Conservation (phyloP, 1,140 invertebrate species). For the Ceratina japonica region DNA sequence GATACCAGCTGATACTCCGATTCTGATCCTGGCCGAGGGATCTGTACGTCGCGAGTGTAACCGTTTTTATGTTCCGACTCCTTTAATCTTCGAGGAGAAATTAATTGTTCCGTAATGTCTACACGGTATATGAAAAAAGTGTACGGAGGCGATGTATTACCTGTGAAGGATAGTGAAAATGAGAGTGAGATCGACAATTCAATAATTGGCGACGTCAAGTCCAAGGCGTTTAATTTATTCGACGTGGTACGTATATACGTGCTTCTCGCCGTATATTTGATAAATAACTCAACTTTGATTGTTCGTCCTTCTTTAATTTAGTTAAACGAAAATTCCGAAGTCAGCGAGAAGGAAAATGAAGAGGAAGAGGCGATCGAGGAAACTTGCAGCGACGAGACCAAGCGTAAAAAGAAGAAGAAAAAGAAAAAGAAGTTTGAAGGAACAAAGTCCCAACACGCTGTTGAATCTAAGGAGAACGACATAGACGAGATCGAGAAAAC, state of each 20-base stretch:
- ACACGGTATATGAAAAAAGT: conserved; percentile 64
- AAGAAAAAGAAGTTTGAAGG: conserved; percentile 78
- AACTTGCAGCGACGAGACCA: conserved; percentile 5
- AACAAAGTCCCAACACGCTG: conserved; percentile 77
- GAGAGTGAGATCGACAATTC: conserved; percentile 41
- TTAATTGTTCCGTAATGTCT: conserved; percentile 47
- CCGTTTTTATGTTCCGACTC: not conserved
- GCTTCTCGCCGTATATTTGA: conserved; percentile 78
- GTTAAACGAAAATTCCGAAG: conserved; percentile 52
- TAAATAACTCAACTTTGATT: conserved; percentile 62
- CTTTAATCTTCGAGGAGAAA: not conserved
- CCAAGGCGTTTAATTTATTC: conserved; percentile 58
- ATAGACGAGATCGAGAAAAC: conserved; percentile 87
- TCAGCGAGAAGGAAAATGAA: conserved; percentile 27
- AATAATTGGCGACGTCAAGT: conserved; percentile 38
- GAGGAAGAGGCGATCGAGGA: conserved; percentile 20
- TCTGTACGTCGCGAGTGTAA: not conserved
- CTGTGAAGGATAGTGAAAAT: conserved; percentile 29
- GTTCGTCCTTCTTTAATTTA: conserved; percentile 13
- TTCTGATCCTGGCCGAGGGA: not conserved
- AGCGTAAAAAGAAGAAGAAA: conserved; percentile 82
- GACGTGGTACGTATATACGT: conserved; percentile 44
- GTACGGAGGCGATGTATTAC: conserved; percentile 49
- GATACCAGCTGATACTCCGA: too few species aligned
- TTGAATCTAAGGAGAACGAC: conserved; percentile 80